Percentiles rank a stretch among this genome's conserved stretches.
phyloP scores from a whole-genome alignment of 2,113 vertebrate species.

The Taxidea taxus region DNA sequence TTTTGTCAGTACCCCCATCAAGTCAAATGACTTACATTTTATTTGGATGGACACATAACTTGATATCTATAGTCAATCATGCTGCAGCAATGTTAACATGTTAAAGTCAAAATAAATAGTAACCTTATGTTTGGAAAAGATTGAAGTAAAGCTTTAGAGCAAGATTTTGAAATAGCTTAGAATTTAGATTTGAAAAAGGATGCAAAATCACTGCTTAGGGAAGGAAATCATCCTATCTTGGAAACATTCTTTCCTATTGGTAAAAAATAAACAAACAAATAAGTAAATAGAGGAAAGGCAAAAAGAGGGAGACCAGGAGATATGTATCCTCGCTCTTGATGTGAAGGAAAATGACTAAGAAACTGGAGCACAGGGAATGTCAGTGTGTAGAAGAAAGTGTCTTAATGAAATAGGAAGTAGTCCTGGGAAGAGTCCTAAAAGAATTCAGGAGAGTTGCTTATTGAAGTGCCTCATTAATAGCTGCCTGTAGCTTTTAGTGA shows the following conservation, averaged over 20 bases:
- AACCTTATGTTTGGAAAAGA: slow-evolving; percentile 36
- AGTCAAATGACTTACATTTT: background rate
- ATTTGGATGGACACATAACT: background rate
- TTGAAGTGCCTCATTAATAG: slow-evolving; percentile 57
- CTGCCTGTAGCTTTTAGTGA: slow-evolving; percentile 55
- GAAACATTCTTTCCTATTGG: background rate
- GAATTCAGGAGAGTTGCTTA: background rate
- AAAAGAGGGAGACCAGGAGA: background rate
- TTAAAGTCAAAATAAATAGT: background rate
- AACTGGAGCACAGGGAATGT: background rate
- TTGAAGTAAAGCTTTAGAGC: slow-evolving; percentile 30
- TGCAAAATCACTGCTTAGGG: slow-evolving; percentile 21
- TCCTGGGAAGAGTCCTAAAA: slow-evolving; percentile 13
- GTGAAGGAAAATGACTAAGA: background rate
- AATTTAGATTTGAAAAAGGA: background rate
- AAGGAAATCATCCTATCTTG: background rate
- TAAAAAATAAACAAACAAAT: too few relatives aligned
- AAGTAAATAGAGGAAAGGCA: background rate
- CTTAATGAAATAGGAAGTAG: background rate
- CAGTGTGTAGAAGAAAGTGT: background rate
- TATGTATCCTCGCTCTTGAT: background rate
- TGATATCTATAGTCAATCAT: background rate
- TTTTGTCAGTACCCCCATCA: background rate
- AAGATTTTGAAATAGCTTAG: slow-evolving; percentile 43
- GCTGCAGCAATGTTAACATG: background rate